Evolutionary conservation across 2,113 vertebrate species (phyloP), one percentile per base, ranked within the genome.

Genomic region (Plotosus lineatus): DNA sequence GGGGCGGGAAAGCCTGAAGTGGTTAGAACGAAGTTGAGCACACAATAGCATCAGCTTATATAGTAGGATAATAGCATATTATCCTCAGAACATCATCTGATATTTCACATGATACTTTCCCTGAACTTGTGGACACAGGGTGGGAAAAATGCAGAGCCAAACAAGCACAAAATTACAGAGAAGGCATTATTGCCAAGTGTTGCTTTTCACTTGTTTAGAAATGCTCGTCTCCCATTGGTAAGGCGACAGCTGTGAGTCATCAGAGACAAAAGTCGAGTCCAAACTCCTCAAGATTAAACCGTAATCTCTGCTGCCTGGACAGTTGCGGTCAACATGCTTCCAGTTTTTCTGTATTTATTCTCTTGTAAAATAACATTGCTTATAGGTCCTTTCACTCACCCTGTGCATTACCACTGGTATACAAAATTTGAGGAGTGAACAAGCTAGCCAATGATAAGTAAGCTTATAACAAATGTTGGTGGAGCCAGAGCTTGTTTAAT

Each of bases 221-320:
- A 83, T 60, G 36, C 51, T 4, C 21, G 21, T 4, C 6, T 60
- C 31, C 60, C n/a, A 60, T n/a, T 83, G 46, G 17, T 60, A 40
- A 78, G 33, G n/a, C 40, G 63, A 42, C 5, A 3, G 58, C 33
- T 61, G 23, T 77, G 55, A 82, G 56, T 77, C 36, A 36, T 63
- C 36, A 26, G 8, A 50, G n/a, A 6, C 31, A 68, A 51, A 38
- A 68, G 23, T 36, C 12, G 2, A 79, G 66, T 83, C 58, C 78
- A 83, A 85, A 83, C 63, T 85, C 81, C 77, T 63, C 77, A 7
- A 63, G 61, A 79, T 76, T 38, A 71, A 48, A 56, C 8, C 9
- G 4, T 63, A 46, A 58, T 79, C 78, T 28, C n/a, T 42, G 11
- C n/a, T 48, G 17, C 60, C 7, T 81, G 48, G 46, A 73, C 75